These are phyloP conservation scores for Neodiprion pinetum DNA, from an alignment of 1,140 invertebrate genomes.

Conservation along the genomic window DNA sequence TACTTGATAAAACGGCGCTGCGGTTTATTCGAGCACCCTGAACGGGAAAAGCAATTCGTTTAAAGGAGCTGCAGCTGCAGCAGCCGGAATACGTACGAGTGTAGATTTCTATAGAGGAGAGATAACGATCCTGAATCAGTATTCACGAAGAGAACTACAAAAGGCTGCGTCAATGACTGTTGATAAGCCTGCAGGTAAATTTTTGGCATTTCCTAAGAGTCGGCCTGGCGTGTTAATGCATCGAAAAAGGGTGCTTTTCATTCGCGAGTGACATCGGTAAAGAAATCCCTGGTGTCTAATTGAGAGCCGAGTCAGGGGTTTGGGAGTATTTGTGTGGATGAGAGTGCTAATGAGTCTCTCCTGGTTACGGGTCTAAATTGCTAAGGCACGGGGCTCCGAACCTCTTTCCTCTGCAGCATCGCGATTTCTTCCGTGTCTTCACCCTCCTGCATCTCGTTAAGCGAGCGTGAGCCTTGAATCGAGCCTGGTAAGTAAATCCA, in stretches of 20 bases:
- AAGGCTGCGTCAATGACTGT: too few species aligned
- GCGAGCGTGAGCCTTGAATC: background rate
- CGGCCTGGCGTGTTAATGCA: background rate
- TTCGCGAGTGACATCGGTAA: background rate
- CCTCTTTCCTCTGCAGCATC: background rate
- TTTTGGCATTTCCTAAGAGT: background rate
- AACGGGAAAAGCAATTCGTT: background rate
- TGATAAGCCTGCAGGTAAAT: background rate
- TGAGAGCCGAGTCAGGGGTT: background rate
- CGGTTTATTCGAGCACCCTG: background rate
- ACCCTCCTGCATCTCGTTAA: background rate
- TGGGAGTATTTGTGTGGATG: background rate
- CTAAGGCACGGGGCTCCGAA: background rate
- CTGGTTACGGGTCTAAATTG: background rate
- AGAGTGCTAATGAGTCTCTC: background rate
- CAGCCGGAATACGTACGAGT: background rate
- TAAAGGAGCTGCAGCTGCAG: background rate
- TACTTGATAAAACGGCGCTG: too few species aligned
- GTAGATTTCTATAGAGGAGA: background rate
- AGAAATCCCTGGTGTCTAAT: background rate
- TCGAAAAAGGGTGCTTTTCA: constrained; percentile 1
- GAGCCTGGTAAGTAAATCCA: background rate
- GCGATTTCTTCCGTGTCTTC: background rate
- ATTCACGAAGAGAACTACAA: too few species aligned
- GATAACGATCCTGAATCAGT: background rate